Percentiles rank a stretch among this genome's conserved stretches.
These are phyloP conservation scores for Pseudococcus longispinus DNA, from an alignment of 2,888 invertebrate species.

Conservation along the genomic window DNA sequence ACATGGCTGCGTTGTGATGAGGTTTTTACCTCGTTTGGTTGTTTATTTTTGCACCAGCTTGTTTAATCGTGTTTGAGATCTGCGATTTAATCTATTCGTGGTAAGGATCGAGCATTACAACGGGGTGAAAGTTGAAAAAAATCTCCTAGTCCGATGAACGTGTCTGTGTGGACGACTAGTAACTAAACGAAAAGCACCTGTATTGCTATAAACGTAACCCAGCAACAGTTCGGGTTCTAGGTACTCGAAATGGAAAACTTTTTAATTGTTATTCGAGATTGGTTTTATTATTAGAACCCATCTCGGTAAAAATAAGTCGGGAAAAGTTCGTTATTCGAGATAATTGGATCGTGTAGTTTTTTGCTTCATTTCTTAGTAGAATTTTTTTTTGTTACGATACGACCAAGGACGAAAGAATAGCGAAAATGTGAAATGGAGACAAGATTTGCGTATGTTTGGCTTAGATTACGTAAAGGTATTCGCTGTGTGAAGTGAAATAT, in stretches of 20 bases:
- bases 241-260: neutral
- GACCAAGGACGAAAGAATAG: neutral
- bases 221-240: neutral
- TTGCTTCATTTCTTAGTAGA: neutral
- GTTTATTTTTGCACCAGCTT: no score
- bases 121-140: neutral
- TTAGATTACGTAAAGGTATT: neutral
- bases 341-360: neutral
- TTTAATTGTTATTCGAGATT: conserved; percentile 7
- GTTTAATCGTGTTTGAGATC: no score
- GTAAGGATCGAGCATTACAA: neutral
- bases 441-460: neutral
- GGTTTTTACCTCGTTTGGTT: no score
- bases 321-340: neutral
- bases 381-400: neutral
- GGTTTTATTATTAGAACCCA: neutral
- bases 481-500: neutral
- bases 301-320: neutral
- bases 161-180: neutral
- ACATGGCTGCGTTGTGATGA: no score
- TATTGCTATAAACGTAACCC: neutral
- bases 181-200: neutral
- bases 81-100: neutral
- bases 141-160: neutral
- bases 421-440: neutral